Conservation (phyloP, 2,888 invertebrate species). For the Norana najaformis region DNA sequence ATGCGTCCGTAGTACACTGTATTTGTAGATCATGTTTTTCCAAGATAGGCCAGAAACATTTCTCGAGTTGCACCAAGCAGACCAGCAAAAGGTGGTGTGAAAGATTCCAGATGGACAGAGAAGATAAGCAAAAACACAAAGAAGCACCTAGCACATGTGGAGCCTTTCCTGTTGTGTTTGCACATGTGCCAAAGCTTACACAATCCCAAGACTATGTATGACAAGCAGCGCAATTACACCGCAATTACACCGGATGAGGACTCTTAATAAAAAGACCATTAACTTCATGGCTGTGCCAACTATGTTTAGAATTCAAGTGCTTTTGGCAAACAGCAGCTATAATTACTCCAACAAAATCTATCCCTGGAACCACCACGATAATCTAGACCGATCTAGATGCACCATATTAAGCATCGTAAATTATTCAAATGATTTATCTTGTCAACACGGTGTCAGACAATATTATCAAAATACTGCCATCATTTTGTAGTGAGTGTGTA, state of each 20-base stretch:
- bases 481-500: background rate
- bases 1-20: background rate
- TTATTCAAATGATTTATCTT: background rate
- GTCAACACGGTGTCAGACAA: background rate
- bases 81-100: background rate
- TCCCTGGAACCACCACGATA: background rate
- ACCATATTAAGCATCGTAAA: background rate
- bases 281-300: background rate
- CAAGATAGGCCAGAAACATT: background rate
- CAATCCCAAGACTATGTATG: too few species aligned
- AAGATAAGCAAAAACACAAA: background rate
- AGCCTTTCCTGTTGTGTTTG: background rate
- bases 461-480: too few species aligned
- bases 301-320: background rate
- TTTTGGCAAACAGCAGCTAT: background rate
- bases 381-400: background rate
- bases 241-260: background rate
- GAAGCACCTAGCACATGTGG: background rate
- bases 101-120: background rate
- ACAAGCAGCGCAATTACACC: background rate
- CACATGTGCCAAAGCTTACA: too few species aligned
- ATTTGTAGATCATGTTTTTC: background rate
- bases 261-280: background rate
- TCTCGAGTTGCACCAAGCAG: background rate
- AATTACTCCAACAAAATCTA: background rate